Evolutionary conservation across 2,113 vertebrate species (phyloP), one percentile per base, ranked within the genome.

Genomic region (Daphoenositta chrysoptera): DNA sequence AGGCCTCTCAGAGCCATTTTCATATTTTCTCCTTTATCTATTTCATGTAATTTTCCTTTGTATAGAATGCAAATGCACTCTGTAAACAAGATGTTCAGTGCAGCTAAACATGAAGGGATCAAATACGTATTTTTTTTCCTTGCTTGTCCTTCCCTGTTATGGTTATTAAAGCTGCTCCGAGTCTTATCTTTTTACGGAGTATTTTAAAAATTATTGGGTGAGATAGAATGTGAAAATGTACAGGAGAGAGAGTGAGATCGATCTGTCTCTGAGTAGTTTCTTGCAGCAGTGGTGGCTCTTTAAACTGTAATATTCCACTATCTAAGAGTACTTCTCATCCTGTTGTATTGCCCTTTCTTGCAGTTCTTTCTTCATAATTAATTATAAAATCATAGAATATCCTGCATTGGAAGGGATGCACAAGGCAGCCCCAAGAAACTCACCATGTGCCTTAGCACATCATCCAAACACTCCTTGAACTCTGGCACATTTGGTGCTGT

Each of bases 221-320:
- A 71, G 10, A 10, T 33, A 71, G 30, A 21, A 20, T 22, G 9
- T 33, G n/a, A 84, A 89, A 51, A 54, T 16, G 61, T 51, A 13
- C 0, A 57, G 22, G 37, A 33, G 54, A 77, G 17, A 61, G 5
- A 84, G 30, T 56, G 48, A 83, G 45, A 68, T 31, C 1, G 0
- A 15, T 23, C 37, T 78, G 13, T 87, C 47, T 68, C 27, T 37
- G 44, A 64, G 42, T 31, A 68, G 24, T 66, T 78, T 54, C 72
- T 39, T 81, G 37, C 31, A 63, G 68, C 50, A 50, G 8, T 24
- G 50, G 18, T 4, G 12, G 10, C 30, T 89, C 47, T 77, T 87
- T 33, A 45, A 72, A 57, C 13, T 7, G 6, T 22, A 28, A 40
- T 45, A 16, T 73, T 73, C 42, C 39, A 66, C 13, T 72, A 1